phyloP scores from a whole-genome alignment of 2,888 invertebrate species.

The Himalopsyche tibetana region DNA sequence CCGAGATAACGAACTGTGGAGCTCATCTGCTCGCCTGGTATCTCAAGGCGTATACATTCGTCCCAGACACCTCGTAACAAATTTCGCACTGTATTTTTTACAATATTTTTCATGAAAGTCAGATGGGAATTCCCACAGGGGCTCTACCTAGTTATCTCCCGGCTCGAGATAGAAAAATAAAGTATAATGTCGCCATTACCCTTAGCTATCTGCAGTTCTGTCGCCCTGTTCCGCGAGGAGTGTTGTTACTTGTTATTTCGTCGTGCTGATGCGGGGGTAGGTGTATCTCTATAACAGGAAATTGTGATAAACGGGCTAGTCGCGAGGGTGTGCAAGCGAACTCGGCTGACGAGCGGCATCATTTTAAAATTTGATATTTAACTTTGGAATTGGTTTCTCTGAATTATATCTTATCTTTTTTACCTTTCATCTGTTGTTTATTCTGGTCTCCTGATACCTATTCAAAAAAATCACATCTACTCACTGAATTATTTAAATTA shows the following conservation, averaged over 20 bases:
- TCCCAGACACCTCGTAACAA: conserved; percentile 64
- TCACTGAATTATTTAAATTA: too few species aligned
- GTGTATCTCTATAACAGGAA: conserved; percentile 62
- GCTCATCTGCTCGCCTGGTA: conserved; percentile 58
- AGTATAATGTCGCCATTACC: conserved; percentile 66
- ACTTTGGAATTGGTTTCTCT: conserved; percentile 62
- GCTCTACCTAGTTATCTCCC: conserved; percentile 65
- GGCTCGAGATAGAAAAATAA: conserved; percentile 65
- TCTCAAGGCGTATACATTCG: conserved; percentile 53
- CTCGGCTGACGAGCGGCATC: conserved; percentile 27
- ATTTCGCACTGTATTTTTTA: conserved; percentile 65
- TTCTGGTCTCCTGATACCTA: conserved; percentile 1
- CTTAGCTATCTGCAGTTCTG: conserved; percentile 60
- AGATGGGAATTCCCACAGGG: conserved; percentile 65
- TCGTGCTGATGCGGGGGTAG: conserved; percentile 46
- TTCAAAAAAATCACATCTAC: background rate
- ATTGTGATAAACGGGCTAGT: conserved; percentile 64
- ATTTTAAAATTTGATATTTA: conserved; percentile 64
- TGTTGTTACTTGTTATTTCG: conserved; percentile 56
- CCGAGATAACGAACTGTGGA: conserved; percentile 64
- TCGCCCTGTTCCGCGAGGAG: conserved; percentile 54
- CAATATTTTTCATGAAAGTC: conserved; percentile 65
- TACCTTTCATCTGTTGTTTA: conserved; percentile 14
- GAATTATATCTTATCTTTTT: background rate
- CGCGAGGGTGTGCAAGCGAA: conserved; percentile 47